Evolutionary conservation across 1,140 invertebrate species (phyloP).

Genomic region (Danaus melanippus): DNA sequence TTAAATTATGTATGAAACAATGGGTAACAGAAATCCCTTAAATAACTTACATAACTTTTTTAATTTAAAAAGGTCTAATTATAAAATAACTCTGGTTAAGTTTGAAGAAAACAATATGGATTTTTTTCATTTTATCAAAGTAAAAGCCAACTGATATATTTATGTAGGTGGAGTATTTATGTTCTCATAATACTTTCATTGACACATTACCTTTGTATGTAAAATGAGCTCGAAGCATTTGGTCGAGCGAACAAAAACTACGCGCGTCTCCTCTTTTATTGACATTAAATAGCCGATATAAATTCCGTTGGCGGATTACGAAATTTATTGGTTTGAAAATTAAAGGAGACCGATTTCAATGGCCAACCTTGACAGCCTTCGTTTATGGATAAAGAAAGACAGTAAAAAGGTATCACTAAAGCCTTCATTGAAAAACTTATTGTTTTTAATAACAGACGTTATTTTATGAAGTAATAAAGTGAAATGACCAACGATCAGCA

Average conservation of each 20-base stretch:
- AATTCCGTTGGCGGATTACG: conserved; percentile 65
- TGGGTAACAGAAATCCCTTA: no score
- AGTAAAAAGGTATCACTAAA: conserved; percentile 43
- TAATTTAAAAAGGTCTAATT: no score
- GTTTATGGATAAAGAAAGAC: conserved; percentile 44
- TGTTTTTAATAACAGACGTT: no score
- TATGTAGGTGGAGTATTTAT: conserved; percentile 8
- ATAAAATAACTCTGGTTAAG: no score
- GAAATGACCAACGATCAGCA: no score
- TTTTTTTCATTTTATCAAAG: no score
- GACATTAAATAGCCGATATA: conserved; percentile 68
- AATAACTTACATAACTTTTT: no score
- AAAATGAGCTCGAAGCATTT: conserved; percentile 53
- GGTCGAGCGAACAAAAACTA: conserved; percentile 42
- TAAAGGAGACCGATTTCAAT: conserved; percentile 70
- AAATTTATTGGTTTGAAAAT: conserved; percentile 68
- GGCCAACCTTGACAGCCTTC: conserved; percentile 54
- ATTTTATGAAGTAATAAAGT: no score
- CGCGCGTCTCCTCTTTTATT: conserved; percentile 48
- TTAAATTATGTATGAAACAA: no score
- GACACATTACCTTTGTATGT: conserved; percentile 58
- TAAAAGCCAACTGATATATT: no score
- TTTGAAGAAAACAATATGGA: no score
- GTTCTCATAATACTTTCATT: conserved; percentile 32
- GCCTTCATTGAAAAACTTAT: conserved; percentile 36